A percentile compares a stretch with the other conserved stretches of the same genome.
Conservation (phyloP, 2,113 vertebrate species). For the Loxodonta africana region DNA sequence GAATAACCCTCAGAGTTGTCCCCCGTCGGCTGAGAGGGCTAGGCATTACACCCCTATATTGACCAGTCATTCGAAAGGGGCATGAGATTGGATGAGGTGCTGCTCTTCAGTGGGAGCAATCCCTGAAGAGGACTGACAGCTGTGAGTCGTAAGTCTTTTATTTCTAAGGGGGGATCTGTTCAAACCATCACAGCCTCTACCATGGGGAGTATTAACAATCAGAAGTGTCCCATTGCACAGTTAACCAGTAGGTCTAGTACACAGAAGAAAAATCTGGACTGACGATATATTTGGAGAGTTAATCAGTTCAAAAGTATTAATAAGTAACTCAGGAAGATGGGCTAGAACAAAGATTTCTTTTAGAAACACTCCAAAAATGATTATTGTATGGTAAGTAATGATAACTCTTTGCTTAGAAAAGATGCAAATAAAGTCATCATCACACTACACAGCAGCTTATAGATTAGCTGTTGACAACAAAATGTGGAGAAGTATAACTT, state of each 20-base stretch:
- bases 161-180: not conserved
- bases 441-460: not conserved
- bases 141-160: not conserved
- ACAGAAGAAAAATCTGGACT: not conserved
- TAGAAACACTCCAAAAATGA: conserved; percentile 59
- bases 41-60: not conserved
- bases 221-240: not conserved
- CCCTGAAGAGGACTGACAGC: not conserved
- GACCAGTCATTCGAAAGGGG: not conserved
- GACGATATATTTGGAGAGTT: not conserved
- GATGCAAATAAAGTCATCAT: conserved; percentile 64
- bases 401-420: conserved; percentile 50
- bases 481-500: conserved; percentile 52
- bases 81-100: not conserved
- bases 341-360: conserved; percentile 53
- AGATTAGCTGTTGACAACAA: conserved; percentile 60
- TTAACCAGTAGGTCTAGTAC: not conserved
- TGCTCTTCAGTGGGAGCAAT: not conserved
- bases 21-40: not conserved
- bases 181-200: not conserved
- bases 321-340: conserved; percentile 33
- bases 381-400: conserved; percentile 58
- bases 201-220: too few relatives aligned
- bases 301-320: conserved; percentile 21
- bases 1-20: not conserved